Evolutionary conservation across 2,797 vertebrate species (phyloP).

Genomic region (Chelon auratus): DNA sequence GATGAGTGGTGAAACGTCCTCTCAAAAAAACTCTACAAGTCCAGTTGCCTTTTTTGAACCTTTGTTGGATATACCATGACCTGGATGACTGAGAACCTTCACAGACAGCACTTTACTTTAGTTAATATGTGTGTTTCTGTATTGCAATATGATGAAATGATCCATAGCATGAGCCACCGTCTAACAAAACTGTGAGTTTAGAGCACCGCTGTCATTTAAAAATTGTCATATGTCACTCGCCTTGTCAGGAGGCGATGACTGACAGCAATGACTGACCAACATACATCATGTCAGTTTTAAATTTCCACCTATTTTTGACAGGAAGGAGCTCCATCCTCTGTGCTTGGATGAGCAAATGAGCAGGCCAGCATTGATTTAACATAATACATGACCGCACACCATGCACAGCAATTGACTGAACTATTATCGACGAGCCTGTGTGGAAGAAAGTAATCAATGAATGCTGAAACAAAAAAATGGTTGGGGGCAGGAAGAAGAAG

Average conservation of each 20-base stretch:
- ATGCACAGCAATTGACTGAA: constrained; percentile 19
- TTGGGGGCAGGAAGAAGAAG: constrained; percentile 19
- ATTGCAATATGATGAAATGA: not conserved
- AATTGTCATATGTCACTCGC: constrained; percentile 49
- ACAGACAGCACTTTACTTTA: too few relatives aligned
- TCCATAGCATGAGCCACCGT: constrained; percentile 10
- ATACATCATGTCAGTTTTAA: constrained; percentile 9
- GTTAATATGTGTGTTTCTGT: not conserved
- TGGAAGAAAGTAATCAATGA: constrained; percentile 47
- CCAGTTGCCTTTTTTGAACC: too few relatives aligned
- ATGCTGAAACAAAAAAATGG: constrained; percentile 13
- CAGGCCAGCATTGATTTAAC: constrained; percentile 19
- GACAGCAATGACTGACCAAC: constrained; percentile 26
- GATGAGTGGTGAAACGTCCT: too few relatives aligned
- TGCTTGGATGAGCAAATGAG: constrained; percentile 27
- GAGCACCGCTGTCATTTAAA: constrained; percentile 42
- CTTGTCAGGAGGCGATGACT: constrained; percentile 42
- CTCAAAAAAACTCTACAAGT: too few relatives aligned
- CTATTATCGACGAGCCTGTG: constrained; percentile 22
- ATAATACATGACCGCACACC: not conserved
- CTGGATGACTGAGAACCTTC: too few relatives aligned
- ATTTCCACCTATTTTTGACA: constrained; percentile 31
- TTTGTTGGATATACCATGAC: too few relatives aligned
- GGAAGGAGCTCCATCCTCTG: constrained; percentile 19
- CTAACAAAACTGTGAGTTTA: constrained; percentile 49